Base-by-base conservation (phyloP, 2,888 invertebrate species). In the Crematogaster levior region DNA sequence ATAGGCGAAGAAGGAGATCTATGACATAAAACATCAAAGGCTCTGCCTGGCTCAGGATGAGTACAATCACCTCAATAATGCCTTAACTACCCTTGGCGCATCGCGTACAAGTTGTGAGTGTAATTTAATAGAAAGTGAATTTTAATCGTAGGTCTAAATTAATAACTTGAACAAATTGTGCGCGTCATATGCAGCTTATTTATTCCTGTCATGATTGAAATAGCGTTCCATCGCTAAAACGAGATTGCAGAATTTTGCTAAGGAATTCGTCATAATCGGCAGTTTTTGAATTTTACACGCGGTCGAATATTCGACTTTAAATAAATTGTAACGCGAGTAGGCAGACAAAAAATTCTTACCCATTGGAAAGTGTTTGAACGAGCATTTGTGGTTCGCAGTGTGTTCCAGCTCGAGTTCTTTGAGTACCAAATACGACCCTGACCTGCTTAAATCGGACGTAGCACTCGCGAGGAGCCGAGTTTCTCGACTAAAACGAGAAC, bases 1-100 rank as follows among this genome's bases (percentile, higher is more conserved):
- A 24, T 96, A 98, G 98, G 98, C 99, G 91, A 99, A 99, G 95
- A 98, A 98, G 94, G 99, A 99, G 95, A 99, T 99, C 95, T 98
- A 97, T 95, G 97, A 98, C 95, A 97, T 99, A 88, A 99, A 99
- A 95, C 98, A 98, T 93, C 98, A 99, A 95, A 96, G 99, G 93
- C 95, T 99, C 91, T 97, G 97, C 93, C 95, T 99, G 91, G 99
- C 99, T 77, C 98, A 99, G 95, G 98, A 99, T 95, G 99, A 99
- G 95, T 99, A 98, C 95, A 97, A 98, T 94, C 98, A 98, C 94
- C 96, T 99, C 85, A 98, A 98, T 95, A 97, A 97, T 94, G 97
- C 97, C 65, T 96, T 97, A 85, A 96, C 97, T 68, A 98, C 98
- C 79, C 96, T 98, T 91, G 98, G 97, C 88, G 97, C 98, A 86